These are phyloP conservation scores for Vimba vimba DNA, from an alignment of 2,113 vertebrate genomes.

Conservation along the genomic window DNA sequence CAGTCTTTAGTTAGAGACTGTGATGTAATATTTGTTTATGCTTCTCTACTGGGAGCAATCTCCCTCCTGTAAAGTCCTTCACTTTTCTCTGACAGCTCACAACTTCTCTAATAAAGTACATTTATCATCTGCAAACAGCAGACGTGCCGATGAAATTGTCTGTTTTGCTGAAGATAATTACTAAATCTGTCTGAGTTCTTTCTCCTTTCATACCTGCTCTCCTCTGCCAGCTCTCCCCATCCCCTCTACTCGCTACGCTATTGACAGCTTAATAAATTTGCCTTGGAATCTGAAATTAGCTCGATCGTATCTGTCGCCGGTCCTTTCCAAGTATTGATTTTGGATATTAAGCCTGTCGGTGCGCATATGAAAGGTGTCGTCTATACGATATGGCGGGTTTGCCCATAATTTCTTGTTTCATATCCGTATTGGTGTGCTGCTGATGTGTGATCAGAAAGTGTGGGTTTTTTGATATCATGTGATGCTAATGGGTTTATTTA, in stretches of 20 bases:
- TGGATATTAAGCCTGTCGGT: conserved; percentile 75
- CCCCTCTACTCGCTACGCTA: conserved; percentile 35
- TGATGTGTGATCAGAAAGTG: conserved; percentile 12
- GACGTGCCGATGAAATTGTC: conserved; percentile 68
- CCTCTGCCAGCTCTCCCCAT: conserved; percentile 37
- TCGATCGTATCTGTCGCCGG: conserved; percentile 74
- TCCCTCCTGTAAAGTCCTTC: conserved; percentile 57
- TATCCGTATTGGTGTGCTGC: conserved; percentile 11
- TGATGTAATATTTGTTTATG: conserved; percentile 68
- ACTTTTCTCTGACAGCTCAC: conserved; percentile 52
- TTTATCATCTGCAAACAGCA: conserved; percentile 74
- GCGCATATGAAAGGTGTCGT: conserved; percentile 61
- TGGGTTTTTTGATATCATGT: conserved; percentile 12
- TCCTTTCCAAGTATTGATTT: conserved; percentile 74
- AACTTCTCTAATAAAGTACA: conserved; percentile 76
- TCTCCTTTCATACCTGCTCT: conserved; percentile 42
- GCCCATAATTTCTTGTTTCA: conserved; percentile 40
- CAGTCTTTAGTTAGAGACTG: conserved; percentile 70
- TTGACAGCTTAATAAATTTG: conserved; percentile 77
- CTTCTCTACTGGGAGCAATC: conserved; percentile 63
- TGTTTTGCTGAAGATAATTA: conserved; percentile 71
- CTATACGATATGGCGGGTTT: conserved; percentile 68
- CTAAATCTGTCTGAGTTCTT: conserved; percentile 59
- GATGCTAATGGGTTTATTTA: conserved; percentile 43
- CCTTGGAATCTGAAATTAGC: conserved; percentile 73